Percentiles rank a stretch among this genome's conserved stretches.
Evolutionary conservation across 2,888 invertebrate genomes (phyloP).

Genomic region (Magallana nippona): DNA sequence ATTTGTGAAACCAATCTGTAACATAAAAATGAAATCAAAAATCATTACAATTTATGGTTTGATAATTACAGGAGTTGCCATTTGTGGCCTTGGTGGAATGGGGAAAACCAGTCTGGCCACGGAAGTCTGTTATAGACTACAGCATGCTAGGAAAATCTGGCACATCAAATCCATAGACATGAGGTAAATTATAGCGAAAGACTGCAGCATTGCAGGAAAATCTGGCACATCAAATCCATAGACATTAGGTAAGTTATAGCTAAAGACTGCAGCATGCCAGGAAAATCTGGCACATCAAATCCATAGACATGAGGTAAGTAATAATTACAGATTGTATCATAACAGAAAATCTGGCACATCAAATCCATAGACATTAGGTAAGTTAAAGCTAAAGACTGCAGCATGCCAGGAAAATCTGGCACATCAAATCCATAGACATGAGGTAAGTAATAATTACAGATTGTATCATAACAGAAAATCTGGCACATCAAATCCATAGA

Average conservation of each 20-base stretch:
- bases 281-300: too few species aligned
- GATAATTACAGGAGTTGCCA: slow-evolving; percentile 47
- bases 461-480: slow-evolving; percentile 1
- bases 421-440: too few species aligned
- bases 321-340: too few species aligned
- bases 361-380: too few species aligned
- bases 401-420: too few species aligned
- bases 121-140: slow-evolving; percentile 50
- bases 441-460: slow-evolving; percentile 31
- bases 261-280: too few species aligned
- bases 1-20: too few species aligned
- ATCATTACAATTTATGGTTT: background rate
- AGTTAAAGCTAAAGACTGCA: too few species aligned
- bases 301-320: too few species aligned
- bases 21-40: background rate
- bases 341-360: too few species aligned
- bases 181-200: slow-evolving; percentile 40
- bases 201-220: background rate
- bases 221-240: too few species aligned
- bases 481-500: slow-evolving; percentile 49
- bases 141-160: slow-evolving; percentile 35
- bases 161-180: slow-evolving; percentile 46
- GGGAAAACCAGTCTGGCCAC: slow-evolving; percentile 55
- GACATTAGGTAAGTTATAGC: too few species aligned
- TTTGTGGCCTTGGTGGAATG: slow-evolving; percentile 55